Percentiles rank a stretch among this genome's conserved stretches.
These are phyloP conservation scores for Scaptomyza pallida DNA, from an alignment of 1,140 invertebrate genomes.

Conservation along the genomic window DNA sequence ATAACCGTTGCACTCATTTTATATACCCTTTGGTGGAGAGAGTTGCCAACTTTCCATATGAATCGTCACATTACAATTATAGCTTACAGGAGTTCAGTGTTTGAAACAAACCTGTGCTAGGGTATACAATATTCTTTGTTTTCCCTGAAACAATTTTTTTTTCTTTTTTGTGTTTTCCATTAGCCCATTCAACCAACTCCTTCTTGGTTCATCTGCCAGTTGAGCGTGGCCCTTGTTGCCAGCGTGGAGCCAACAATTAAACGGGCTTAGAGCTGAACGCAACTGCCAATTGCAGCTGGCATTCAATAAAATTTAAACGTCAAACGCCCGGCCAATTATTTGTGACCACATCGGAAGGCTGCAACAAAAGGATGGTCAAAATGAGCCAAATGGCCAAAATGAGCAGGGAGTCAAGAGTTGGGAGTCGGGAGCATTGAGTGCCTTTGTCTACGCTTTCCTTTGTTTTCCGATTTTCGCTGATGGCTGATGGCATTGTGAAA, in stretches of 20 bases:
- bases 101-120: not conserved
- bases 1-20: constrained; percentile 36
- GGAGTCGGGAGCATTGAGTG: not conserved
- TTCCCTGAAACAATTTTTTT: not conserved
- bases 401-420: not conserved
- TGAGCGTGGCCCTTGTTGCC: constrained; percentile 23
- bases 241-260: constrained; percentile 40
- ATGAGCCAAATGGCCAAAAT: not conserved
- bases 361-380: constrained; percentile 42
- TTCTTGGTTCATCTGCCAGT: constrained; percentile 1
- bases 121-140: not conserved
- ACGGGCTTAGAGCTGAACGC: constrained; percentile 42
- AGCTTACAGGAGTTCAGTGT: too few relatives aligned
- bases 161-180: not conserved
- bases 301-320: constrained; percentile 80
- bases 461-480: constrained; percentile 48
- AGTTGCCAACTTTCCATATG: not conserved
- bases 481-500: constrained; percentile 58
- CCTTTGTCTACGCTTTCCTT: constrained; percentile 44
- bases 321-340: constrained; percentile 74
- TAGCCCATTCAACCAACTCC: constrained; percentile 7
- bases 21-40: not conserved
- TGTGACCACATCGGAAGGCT: constrained; percentile 61
- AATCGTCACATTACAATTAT: not conserved
- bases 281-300: constrained; percentile 75